phyloP scores from a whole-genome alignment of 2,888 invertebrate genomes.

The Yponomeuta cagnagella region DNA sequence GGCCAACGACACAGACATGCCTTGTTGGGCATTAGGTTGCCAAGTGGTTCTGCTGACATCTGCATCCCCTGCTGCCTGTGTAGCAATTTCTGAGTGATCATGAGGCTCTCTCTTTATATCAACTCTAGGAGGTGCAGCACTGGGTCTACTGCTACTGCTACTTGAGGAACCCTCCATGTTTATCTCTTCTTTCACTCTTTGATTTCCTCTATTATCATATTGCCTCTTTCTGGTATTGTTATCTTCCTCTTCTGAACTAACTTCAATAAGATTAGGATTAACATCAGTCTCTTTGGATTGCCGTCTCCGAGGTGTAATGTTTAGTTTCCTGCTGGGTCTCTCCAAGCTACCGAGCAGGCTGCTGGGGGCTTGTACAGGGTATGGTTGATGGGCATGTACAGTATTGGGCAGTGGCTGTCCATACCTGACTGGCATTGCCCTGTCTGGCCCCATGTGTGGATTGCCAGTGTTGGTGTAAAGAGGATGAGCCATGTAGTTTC shows the following conservation, averaged over 20 bases:
- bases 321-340: slow-evolving; percentile 61
- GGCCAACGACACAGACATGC: not conserved
- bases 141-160: slow-evolving; percentile 24
- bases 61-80: slow-evolving; percentile 28
- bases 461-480: slow-evolving; percentile 38
- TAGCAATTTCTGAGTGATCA: slow-evolving; percentile 30
- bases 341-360: slow-evolving; percentile 41
- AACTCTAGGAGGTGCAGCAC: slow-evolving; percentile 27
- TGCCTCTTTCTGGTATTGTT: slow-evolving; percentile 44
- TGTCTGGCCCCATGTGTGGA: slow-evolving; percentile 30
- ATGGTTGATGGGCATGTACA: slow-evolving; percentile 27
- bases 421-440: slow-evolving; percentile 31
- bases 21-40: not conserved
- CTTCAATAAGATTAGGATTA: slow-evolving; percentile 56
- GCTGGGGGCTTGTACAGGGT: slow-evolving; percentile 20
- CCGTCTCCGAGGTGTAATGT: slow-evolving; percentile 61
- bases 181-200: slow-evolving; percentile 20
- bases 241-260: slow-evolving; percentile 71
- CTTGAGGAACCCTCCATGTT: slow-evolving; percentile 19
- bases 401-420: slow-evolving; percentile 30
- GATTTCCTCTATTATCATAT: slow-evolving; percentile 37
- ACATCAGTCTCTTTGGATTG: slow-evolving; percentile 55
- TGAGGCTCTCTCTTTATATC: slow-evolving; percentile 51
- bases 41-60: slow-evolving; percentile 21
- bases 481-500: slow-evolving; percentile 40